Evolutionary conservation across 1,140 invertebrate genomes (phyloP).

Genomic region (Daktulosphaira vitifoliae): DNA sequence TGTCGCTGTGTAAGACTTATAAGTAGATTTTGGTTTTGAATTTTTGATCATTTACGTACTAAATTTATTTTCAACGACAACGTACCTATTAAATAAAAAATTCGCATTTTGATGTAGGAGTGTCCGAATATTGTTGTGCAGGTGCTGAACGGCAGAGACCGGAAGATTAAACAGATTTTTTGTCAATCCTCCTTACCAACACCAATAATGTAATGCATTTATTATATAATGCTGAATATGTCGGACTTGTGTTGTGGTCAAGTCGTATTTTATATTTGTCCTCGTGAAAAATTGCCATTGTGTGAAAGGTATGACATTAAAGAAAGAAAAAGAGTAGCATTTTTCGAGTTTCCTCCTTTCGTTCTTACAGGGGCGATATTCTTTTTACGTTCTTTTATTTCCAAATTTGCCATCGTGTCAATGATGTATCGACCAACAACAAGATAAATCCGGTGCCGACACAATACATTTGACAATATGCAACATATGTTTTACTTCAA

Average conservation of each 20-base stretch:
- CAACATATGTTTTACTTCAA: neutral
- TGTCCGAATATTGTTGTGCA: neutral
- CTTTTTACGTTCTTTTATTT: neutral
- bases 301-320: neutral
- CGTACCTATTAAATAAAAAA: neutral
- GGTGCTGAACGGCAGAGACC: neutral
- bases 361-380: too few relatives aligned
- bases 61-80: too few relatives aligned
- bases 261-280: slow-evolving; percentile 19
- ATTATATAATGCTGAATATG: neutral
- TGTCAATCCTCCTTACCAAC: neutral
- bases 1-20: too few relatives aligned
- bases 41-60: too few relatives aligned
- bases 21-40: too few relatives aligned
- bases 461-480: neutral
- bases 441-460: too few relatives aligned
- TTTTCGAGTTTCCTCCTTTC: too few relatives aligned
- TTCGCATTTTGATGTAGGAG: neutral
- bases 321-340: too few relatives aligned
- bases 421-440: slow-evolving; percentile 22
- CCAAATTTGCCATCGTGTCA: slow-evolving; percentile 2
- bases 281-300: slow-evolving; percentile 20
- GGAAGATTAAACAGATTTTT: slow-evolving; percentile 26
- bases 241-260: slow-evolving; percentile 25
- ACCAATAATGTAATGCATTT: neutral